These are phyloP conservation scores for Drepanosiphum platanoidis DNA, from an alignment of 2,888 invertebrate species.

Conservation along the genomic window DNA sequence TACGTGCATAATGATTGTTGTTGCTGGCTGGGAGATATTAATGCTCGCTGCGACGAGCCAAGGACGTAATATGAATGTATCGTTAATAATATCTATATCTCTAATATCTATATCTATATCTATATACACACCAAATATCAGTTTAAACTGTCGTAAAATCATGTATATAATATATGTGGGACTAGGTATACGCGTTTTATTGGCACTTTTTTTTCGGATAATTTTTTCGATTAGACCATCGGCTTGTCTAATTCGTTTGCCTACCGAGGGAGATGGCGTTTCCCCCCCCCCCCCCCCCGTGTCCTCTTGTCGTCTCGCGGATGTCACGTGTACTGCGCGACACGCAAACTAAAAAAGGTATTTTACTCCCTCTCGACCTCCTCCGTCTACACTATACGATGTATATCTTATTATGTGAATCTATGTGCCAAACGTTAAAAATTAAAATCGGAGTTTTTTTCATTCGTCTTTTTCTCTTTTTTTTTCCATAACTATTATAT, in stretches of 20 bases:
- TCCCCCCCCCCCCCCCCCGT: too few species aligned
- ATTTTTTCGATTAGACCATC: slow-evolving; percentile 6
- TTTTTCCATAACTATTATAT: slow-evolving; percentile 10
- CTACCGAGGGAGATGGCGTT: not conserved
- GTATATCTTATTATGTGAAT: slow-evolving; percentile 45
- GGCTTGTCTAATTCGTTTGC: not conserved
- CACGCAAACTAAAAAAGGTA: not conserved
- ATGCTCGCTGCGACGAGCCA: not conserved
- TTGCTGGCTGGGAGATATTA: not conserved
- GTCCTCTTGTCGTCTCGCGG: not conserved
- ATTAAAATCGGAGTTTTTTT: slow-evolving; percentile 4
- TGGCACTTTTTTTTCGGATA: not conserved
- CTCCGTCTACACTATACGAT: not conserved
- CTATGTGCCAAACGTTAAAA: slow-evolving; percentile 56
- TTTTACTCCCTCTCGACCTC: not conserved
- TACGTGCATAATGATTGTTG: not conserved
- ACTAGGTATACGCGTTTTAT: not conserved
- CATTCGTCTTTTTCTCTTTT: not conserved
- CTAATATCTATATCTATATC: too few species aligned
- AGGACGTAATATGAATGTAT: not conserved
- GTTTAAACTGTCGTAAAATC: not conserved
- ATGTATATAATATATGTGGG: not conserved
- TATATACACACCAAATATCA: not conserved
- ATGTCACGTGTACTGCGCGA: slow-evolving; percentile 9
- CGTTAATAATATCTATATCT: too few species aligned